Conservation (phyloP, 2,797 vertebrate species). For the Graptemys geographica region DNA sequence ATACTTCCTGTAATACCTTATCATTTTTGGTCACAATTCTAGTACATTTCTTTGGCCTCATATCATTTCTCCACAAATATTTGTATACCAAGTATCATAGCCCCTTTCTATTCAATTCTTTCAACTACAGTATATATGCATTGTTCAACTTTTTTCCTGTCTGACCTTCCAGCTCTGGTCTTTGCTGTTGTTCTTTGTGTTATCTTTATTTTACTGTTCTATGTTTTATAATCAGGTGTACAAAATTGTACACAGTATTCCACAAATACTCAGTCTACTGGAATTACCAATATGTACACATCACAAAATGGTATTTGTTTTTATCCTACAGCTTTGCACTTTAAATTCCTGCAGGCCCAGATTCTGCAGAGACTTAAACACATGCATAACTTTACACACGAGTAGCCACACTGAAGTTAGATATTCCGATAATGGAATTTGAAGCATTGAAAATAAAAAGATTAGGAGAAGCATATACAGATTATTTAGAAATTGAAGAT, state of each 20-base stretch:
- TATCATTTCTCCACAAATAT: background rate
- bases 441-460: background rate
- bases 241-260: background rate
- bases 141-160: background rate
- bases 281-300: conserved; percentile 13
- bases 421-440: background rate
- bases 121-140: background rate
- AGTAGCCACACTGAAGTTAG: background rate
- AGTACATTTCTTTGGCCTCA: conserved; percentile 54
- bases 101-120: background rate
- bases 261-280: background rate
- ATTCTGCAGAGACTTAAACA: background rate
- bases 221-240: background rate
- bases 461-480: background rate
- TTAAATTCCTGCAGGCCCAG: background rate
- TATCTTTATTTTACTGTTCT: background rate
- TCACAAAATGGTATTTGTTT: background rate
- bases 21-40: conserved; percentile 52
- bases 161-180: background rate
- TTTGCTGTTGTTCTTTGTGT: background rate
- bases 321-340: background rate
- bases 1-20: conserved; percentile 29
- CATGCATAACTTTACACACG: background rate
- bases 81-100: background rate
- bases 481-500: background rate